These are phyloP conservation scores for Hemibagrus guttatus DNA, from an alignment of 2,797 vertebrate genomes.

Conservation along the genomic window DNA sequence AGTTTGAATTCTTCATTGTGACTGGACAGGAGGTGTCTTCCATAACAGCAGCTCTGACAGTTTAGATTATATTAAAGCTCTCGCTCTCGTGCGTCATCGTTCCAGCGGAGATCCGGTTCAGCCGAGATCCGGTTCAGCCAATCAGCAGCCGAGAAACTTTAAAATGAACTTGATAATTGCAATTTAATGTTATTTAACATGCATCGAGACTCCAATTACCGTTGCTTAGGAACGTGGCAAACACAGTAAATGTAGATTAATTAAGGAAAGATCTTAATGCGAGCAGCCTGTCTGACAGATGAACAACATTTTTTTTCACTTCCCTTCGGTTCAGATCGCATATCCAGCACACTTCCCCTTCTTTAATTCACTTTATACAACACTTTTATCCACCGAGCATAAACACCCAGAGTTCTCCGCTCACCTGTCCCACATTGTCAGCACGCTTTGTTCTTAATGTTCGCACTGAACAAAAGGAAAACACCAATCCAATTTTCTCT, in stretches of 20 bases:
- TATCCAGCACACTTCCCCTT: neutral
- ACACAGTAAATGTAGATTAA: too few relatives aligned
- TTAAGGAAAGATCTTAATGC: neutral
- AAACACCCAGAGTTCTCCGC: neutral
- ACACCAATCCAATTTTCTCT: conserved; percentile 35
- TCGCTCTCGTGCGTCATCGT: neutral
- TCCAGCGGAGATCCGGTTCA: neutral
- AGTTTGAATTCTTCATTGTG: neutral
- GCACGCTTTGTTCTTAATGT: conserved; percentile 34
- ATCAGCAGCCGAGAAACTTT: neutral
- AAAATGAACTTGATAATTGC: neutral
- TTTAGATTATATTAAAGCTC: neutral
- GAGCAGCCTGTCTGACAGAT: neutral
- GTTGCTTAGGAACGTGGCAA: too few relatives aligned
- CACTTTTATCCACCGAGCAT: neutral
- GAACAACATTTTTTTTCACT: neutral
- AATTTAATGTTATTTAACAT: neutral
- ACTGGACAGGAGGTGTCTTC: neutral
- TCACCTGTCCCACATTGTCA: neutral
- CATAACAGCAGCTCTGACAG: neutral
- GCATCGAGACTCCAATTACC: too few relatives aligned
- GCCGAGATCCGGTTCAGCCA: neutral
- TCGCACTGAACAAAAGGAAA: conserved; percentile 17
- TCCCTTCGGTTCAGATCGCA: neutral
- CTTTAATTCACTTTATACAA: neutral